Base-by-base conservation (phyloP, 2,113 vertebrate genomes). In the Ginglymostoma cirratum region DNA sequence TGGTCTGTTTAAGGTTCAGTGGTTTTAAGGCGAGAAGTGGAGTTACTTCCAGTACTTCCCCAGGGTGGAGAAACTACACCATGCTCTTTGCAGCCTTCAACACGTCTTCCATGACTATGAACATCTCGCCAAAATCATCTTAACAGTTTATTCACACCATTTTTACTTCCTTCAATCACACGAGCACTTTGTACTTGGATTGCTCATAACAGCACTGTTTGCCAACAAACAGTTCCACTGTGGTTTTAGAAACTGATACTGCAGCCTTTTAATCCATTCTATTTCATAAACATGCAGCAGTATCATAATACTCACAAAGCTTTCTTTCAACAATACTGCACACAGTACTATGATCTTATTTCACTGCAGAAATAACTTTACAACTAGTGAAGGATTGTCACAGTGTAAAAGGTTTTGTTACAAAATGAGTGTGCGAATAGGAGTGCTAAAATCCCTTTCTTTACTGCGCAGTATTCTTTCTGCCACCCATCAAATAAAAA, bases 201-300 rank as follows among this genome's bases (percentile, higher is more conserved):
- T n/a, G 30, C 17, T 80, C n/a, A 38, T 80, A n/a, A 38, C 14
- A 19, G 78, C n/a, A n/a, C 38, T 80, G 78, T 38, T 80, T 80
- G 78, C 38, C 15, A 80, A 38, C 34, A 38, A 72, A 72, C 15
- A 83, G 78, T 38, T 83, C 15, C 5, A 70, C 69, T 42, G n/a
- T 83, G n/a, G 15, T 83, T 83, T 83, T 34, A 83, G n/a, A 83
- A 42, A 83, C n/a, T 83, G 78, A 83, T n/a, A 83, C 15, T 19
- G 14, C 78, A 80, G n/a, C 34, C n/a, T 83, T 38, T 42, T 83
- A 83, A 42, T 38, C 34, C 3, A 19, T 42, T 83, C 42, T 42
- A n/a, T 83, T 83, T 83, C n/a, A 83, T 83, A 83, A 83, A 83
- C n/a, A 83, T 83, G 15, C 78, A 83, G n/a, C n/a, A 17, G 78